Evolutionary conservation across 2,797 vertebrate genomes (phyloP).

Genomic region (Coluber constrictor): DNA sequence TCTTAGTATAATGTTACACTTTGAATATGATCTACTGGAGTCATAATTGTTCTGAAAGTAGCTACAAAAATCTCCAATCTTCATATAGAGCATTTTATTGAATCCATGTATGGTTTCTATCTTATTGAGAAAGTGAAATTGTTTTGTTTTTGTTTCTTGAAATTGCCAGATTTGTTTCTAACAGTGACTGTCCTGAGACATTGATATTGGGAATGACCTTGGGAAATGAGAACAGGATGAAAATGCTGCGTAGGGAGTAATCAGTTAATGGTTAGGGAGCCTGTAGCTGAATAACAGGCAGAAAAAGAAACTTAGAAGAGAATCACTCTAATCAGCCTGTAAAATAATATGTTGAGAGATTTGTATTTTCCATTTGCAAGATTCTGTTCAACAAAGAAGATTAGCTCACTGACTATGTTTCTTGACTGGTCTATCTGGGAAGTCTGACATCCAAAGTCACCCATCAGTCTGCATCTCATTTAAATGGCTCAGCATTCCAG

Average conservation of each 20-base stretch:
- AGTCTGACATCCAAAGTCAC: neutral
- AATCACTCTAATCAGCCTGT: neutral
- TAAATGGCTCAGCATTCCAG: neutral
- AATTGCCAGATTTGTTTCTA: neutral
- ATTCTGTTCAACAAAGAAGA: neutral
- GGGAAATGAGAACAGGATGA: neutral
- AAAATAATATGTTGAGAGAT: neutral
- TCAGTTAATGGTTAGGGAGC: neutral
- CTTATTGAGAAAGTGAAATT: neutral
- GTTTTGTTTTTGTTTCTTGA: neutral
- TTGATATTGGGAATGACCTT: neutral
- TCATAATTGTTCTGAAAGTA: neutral
- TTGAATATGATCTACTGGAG: neutral
- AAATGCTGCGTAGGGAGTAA: neutral
- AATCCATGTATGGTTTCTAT: neutral
- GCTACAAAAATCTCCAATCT: neutral
- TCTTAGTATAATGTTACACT: neutral
- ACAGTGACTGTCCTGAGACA: neutral
- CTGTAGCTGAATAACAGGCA: neutral
- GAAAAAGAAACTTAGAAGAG: neutral
- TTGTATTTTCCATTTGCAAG: neutral
- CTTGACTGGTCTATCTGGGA: neutral
- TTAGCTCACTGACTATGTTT: neutral
- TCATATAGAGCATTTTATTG: neutral
- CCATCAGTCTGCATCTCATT: neutral